These are phyloP conservation scores for Cichladusa arquata DNA, from an alignment of 2,113 vertebrate genomes.

Conservation along the genomic window DNA sequence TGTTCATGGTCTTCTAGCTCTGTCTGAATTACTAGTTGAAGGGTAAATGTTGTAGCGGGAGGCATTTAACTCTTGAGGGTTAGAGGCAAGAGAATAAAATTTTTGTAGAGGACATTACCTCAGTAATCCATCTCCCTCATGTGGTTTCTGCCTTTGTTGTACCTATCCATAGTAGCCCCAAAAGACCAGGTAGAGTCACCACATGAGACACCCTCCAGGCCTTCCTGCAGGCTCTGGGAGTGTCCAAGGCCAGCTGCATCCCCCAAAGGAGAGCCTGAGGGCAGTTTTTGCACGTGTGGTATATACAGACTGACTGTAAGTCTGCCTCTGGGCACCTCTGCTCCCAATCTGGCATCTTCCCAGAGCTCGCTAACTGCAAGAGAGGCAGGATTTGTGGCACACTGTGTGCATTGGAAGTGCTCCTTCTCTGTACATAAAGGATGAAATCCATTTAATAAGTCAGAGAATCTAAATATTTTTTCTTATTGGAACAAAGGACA, in stretches of 20 bases:
- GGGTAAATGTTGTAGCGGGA: not conserved
- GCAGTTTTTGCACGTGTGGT: not conserved
- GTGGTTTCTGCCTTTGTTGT: not conserved
- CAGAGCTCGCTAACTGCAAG: not conserved
- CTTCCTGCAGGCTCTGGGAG: not conserved
- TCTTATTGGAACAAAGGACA: not conserved
- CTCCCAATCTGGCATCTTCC: not conserved
- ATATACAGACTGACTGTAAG: not conserved
- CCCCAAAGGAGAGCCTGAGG: not conserved
- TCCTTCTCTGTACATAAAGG: not conserved
- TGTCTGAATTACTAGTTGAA: not conserved
- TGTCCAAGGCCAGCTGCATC: not conserved
- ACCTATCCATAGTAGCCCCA: not conserved
- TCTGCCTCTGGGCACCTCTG: not conserved
- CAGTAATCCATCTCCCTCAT: not conserved
- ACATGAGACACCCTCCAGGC: not conserved
- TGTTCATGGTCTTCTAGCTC: not conserved
- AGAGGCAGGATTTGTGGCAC: not conserved
- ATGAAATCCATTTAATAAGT: not conserved
- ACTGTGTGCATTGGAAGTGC: not conserved
- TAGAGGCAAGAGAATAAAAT: not conserved
- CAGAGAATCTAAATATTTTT: not conserved
- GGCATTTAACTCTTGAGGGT: not conserved
- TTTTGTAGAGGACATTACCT: not conserved
- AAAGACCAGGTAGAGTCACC: not conserved